Base-by-base conservation (phyloP, 1,140 invertebrate species). In the Polyergus mexicanus region DNA sequence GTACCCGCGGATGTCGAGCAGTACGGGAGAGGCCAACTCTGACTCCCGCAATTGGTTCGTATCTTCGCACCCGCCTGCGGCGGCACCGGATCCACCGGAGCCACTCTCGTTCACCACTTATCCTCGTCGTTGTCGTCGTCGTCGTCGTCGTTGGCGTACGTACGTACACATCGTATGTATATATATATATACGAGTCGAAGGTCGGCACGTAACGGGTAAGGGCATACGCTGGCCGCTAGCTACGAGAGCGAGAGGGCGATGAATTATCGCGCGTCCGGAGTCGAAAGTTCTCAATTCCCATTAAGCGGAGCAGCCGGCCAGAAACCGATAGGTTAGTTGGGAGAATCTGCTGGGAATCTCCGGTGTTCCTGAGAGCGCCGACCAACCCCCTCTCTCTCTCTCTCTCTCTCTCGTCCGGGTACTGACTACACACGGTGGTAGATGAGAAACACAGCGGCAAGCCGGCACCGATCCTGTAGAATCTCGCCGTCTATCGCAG, bases 231-330 rank as follows among this genome's bases (percentile, higher is more conserved):
- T 28, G 78, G 28, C 68, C 72, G 88, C 56, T 69, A 51, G 22
- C 38, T 68, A 81, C 75, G 89, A 85, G 89, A 86, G 78, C 85
- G 87, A 91, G 90, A 88, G 87, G 62, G 65, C 86, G 88, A 92
- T 93, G 91, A 94, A 93, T 93, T 92, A 93, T 93, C 91, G 89
- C 69, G 75, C 83, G 47, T 51, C 63, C 78, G 86, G 89, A 91
- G 85, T 92, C 90, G 90, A 93, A 93, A 94, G 85, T 94, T 94
- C 91, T 93, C 90, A 92, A 94, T 94, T 94, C 92, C 92, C 92
- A 94, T 94, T 93, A 93, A 91, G 91, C 92, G 92, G 89, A 86
- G 92, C 92, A 92, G 90, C 92, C 92, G 91, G 88, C 90, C 92
- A 93, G 93, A 93, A 94, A 94, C 90, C 90, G 91, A 93, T 93